Evolutionary conservation across 2,797 vertebrate species (phyloP), one percentile per base, ranked within the genome.

Genomic region (Parauchenoglanis punctatus): DNA sequence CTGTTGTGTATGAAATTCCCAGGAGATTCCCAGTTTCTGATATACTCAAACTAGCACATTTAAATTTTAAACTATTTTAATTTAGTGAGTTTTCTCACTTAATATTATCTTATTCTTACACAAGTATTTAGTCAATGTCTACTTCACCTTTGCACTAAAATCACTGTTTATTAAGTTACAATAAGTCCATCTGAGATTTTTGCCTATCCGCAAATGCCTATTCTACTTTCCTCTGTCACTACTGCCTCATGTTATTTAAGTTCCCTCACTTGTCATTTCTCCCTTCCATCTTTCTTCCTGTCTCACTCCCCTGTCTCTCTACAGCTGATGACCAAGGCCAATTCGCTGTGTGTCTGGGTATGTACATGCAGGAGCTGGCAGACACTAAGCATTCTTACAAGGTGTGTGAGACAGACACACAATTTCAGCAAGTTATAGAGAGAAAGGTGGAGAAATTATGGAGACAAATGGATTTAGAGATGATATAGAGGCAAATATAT

Each of bases 401-500:
- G n/a, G 52, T 15, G 49, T 56, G 15, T 77, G 49, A 54, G 25
- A 77, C 3, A 31, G 28, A 28, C n/a, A 77, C n/a, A 5, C n/a
- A 20, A 54, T 31, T 15, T 31, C 49, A 52, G 23, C 25, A 77
- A 17, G n/a, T n/a, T 54, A 17, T 3, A 7, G 15, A 28, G n/a
- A 77, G 15, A 77, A 77, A 77, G 15, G 46, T 54, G 73, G 46
- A 31, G 52, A 77, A 77, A 54, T 77, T 7, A 77, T 77, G n/a
- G 23, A 15, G n/a, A 56, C 13, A 54, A 28, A 56, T 4, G 49
- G 44, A 52, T 52, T 52, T 76, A 52, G 13, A 76, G 25, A 76
- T 28, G 40, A 52, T 52, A 76, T 1, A 54, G 49, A 77, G 49
- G 75, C 15, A 77, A 77, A 54, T 77, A 13, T 54, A 28, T 31